Conservation (phyloP, 2,113 vertebrate species). For the Tragelaphus strepsiceros region DNA sequence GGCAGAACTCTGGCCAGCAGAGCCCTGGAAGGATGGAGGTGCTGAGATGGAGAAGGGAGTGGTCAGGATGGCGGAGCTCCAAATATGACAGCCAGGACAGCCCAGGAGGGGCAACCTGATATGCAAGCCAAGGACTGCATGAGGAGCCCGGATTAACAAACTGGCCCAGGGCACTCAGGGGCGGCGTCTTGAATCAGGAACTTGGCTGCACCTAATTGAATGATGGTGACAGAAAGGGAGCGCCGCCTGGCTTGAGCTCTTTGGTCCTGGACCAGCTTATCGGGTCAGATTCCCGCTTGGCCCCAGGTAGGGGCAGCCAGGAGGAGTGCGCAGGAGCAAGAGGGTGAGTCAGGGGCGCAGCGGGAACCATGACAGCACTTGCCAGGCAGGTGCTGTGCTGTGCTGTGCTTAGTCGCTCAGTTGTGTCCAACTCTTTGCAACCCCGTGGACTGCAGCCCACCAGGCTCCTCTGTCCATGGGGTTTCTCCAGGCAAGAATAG, state of each 20-base stretch:
- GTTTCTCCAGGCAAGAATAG: background rate
- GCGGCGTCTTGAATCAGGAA: background rate
- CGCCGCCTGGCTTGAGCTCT: background rate
- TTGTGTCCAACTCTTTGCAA: background rate
- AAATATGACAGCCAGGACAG: background rate
- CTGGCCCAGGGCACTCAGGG: background rate
- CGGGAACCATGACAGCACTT: accelerated
- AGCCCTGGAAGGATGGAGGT: background rate
- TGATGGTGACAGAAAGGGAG: background rate
- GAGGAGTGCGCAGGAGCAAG: background rate
- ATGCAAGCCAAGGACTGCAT: background rate
- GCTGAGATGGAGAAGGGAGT: background rate
- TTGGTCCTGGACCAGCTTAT: background rate
- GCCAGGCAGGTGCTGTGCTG: background rate
- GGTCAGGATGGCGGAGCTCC: background rate
- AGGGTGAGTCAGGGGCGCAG: accelerated
- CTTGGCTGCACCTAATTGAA: background rate
- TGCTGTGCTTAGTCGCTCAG: background rate
- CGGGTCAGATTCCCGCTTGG: accelerated
- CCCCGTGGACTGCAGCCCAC: accelerated
- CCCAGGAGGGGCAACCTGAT: background rate
- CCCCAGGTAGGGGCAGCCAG: too few species aligned
- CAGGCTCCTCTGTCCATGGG: background rate
- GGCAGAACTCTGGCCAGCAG: background rate
- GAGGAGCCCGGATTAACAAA: background rate